phyloP scores from a whole-genome alignment of 2,113 vertebrate species.

The Hemiscyllium ocellatum region DNA sequence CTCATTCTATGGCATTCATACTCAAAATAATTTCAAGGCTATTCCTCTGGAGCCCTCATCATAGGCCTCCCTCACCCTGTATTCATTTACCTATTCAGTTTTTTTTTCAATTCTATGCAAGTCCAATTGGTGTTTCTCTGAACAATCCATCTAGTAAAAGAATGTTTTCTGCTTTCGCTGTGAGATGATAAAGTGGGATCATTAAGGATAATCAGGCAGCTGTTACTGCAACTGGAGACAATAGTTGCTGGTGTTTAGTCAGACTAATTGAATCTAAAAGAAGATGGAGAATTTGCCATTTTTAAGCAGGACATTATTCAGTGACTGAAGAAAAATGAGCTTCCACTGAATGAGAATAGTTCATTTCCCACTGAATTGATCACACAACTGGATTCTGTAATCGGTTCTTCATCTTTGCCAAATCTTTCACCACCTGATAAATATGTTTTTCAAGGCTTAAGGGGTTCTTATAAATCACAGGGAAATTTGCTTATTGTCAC shows the following conservation, averaged over 20 bases:
- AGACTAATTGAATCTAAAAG: slow-evolving; percentile 30
- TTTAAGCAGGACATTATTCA: slow-evolving; percentile 29
- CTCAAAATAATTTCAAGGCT: neutral
- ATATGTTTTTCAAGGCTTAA: neutral
- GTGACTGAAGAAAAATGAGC: slow-evolving; percentile 26
- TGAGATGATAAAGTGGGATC: slow-evolving; percentile 26
- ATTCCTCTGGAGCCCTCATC: neutral
- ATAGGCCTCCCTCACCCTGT: neutral
- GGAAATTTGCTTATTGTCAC: neutral
- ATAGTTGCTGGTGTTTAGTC: slow-evolving; percentile 31
- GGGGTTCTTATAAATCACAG: neutral
- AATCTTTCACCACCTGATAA: neutral
- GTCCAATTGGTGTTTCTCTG: neutral
- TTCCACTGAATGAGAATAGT: slow-evolving; percentile 10
- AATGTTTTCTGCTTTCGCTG: slow-evolving; percentile 16
- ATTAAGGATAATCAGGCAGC: slow-evolving; percentile 37
- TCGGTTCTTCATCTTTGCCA: slow-evolving; percentile 36
- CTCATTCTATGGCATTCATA: neutral
- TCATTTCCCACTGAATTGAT: slow-evolving; percentile 29
- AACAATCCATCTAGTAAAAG: slow-evolving; percentile 4
- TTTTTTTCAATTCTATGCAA: neutral
- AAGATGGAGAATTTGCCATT: slow-evolving; percentile 30
- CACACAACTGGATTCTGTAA: slow-evolving; percentile 27
- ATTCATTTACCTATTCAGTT: neutral
- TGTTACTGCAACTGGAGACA: slow-evolving; percentile 34